Percentiles rank a stretch among this genome's conserved stretches.
Evolutionary conservation across 2,113 vertebrate genomes (phyloP).

Genomic region (Symphodus melops): DNA sequence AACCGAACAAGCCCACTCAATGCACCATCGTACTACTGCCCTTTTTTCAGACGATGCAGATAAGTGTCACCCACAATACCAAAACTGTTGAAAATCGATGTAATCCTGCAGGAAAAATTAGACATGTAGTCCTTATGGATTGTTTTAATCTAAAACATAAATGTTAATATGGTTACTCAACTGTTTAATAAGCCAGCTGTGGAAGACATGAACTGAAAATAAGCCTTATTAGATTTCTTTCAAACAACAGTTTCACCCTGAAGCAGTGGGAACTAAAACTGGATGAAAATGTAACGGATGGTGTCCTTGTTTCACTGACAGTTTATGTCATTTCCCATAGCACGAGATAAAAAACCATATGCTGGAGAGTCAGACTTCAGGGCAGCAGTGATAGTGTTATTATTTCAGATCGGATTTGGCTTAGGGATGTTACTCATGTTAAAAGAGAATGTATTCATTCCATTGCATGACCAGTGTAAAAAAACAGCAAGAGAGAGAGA

Average conservation of each 20-base stretch:
- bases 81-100: not conserved
- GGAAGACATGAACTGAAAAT: constrained; percentile 61
- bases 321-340: constrained; percentile 43
- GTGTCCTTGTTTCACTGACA: constrained; percentile 48
- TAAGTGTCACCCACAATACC: constrained; percentile 2
- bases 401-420: constrained; percentile 25
- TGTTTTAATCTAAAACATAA: constrained; percentile 66
- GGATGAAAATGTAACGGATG: constrained; percentile 43
- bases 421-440: not conserved
- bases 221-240: constrained; percentile 65
- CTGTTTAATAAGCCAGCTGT: constrained; percentile 75
- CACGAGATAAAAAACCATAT: constrained; percentile 38
- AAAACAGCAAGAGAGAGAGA: not conserved
- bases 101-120: constrained; percentile 10
- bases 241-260: constrained; percentile 39
- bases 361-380: constrained; percentile 20
- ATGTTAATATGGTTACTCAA: constrained; percentile 68
- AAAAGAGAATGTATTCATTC: not conserved
- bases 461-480: not conserved
- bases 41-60: not conserved
- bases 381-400: constrained; percentile 14
- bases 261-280: constrained; percentile 49
- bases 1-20: constrained; percentile 8
- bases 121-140: constrained; percentile 53
- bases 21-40: not conserved